Conservation (phyloP, 1,140 invertebrate genomes). For the Amphibalanus amphitrite region DNA sequence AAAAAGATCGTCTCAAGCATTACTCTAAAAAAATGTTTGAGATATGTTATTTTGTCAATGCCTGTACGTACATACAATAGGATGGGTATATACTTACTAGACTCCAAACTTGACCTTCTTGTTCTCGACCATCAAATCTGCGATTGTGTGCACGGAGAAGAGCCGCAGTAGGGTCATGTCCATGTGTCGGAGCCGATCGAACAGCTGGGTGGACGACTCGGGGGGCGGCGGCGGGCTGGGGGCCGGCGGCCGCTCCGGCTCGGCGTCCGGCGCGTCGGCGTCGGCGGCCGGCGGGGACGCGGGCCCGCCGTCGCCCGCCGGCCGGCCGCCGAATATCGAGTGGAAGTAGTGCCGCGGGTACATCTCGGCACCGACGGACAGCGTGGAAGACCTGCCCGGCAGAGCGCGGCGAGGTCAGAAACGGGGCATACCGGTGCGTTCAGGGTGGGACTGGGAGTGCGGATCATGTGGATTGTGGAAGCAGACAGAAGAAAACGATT, state of each 20-base stretch:
- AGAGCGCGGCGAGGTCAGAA: not conserved
- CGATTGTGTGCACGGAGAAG: slow-evolving; percentile 53
- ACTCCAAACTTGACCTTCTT: slow-evolving; percentile 71
- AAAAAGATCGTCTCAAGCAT: no score
- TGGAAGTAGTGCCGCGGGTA: not conserved
- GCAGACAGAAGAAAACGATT: not conserved
- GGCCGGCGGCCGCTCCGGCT: slow-evolving; percentile 20
- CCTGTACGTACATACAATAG: no score
- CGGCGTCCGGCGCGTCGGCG: slow-evolving; percentile 21
- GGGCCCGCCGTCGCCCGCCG: slow-evolving; percentile 20
- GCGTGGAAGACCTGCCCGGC: slow-evolving; percentile 37
- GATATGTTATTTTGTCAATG: no score
- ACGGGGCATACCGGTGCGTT: not conserved
- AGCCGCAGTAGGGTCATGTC: slow-evolving; percentile 55
- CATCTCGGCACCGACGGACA: slow-evolving; percentile 28
- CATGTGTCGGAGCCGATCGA: slow-evolving; percentile 44
- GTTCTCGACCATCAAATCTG: slow-evolving; percentile 75
- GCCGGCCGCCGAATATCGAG: slow-evolving; percentile 18
- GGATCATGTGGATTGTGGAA: not conserved
- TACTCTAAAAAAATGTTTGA: no score
- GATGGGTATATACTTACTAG: slow-evolving; percentile 55
- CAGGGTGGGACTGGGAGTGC: not conserved
- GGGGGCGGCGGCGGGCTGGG: slow-evolving; percentile 9
- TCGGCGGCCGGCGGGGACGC: slow-evolving; percentile 18
- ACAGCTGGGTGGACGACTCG: slow-evolving; percentile 38